phyloP scores from a whole-genome alignment of 2,888 invertebrate species.

The Belgica antarctica region DNA sequence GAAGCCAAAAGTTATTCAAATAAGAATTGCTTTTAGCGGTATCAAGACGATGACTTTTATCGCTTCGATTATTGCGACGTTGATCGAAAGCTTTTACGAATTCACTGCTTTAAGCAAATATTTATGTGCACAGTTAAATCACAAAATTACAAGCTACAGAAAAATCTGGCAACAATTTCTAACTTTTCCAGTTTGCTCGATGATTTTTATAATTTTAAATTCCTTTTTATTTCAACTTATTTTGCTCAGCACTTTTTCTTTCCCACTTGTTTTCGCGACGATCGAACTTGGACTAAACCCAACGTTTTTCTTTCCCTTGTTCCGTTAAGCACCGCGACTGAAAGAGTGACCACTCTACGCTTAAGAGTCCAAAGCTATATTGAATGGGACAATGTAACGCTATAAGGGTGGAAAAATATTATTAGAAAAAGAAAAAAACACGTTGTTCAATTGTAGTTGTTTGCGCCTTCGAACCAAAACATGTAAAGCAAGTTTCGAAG shows the following conservation, averaged over 20 bases:
- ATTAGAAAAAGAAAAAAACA: not conserved
- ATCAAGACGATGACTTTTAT: too few species aligned
- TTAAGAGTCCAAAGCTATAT: not conserved
- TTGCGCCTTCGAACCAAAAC: not conserved
- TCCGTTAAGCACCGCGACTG: not conserved
- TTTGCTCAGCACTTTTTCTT: not conserved
- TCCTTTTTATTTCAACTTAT: slow-evolving; percentile 21
- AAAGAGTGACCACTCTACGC: slow-evolving; percentile 30
- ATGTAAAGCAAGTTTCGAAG: not conserved
- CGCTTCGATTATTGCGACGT: too few species aligned
- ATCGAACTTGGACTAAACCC: slow-evolving; percentile 28
- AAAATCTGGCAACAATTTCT: not conserved
- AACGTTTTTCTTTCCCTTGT: too few species aligned
- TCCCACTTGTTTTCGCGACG: slow-evolving; percentile 22
- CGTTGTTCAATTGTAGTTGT: not conserved
- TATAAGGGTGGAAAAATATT: not conserved
- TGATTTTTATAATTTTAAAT: not conserved
- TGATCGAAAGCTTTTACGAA: too few species aligned
- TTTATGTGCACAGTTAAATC: too few species aligned
- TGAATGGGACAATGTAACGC: not conserved
- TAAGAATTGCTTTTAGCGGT: too few species aligned
- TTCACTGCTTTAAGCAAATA: too few species aligned
- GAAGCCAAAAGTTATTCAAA: not conserved
- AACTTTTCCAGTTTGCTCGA: not conserved
- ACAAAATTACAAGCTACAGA: too few species aligned